Base-by-base conservation (phyloP, 2,113 vertebrate genomes). In the Cyprinus carpio region DNA sequence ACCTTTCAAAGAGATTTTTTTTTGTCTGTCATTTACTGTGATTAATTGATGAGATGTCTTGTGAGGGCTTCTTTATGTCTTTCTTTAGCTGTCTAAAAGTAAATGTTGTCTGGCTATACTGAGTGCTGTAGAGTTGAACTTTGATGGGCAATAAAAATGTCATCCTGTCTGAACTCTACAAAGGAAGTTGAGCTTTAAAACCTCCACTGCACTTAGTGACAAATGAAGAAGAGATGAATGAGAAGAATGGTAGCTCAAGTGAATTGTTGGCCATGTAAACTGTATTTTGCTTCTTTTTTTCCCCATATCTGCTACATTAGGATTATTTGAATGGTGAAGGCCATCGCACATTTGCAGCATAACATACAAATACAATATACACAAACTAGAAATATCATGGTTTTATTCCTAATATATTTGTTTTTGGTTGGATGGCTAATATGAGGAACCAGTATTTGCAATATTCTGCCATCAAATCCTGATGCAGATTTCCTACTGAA, bases 61-160 rank as follows among this genome's bases (percentile, higher is more conserved):
- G 75, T 46, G 43, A 46, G 11, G 43, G 43, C 10, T 1, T 43
- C 43, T 11, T 12, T 64, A 0, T 23, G 5, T 67, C 64, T 34
- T n/a, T 40, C 23, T n/a, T 62, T 10, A 20, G 23, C 34, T 72
- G 18, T 40, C 34, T 12, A 31, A 67, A 16, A 34, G 12, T 67
- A 71, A 71, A 37, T 23, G 8, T 58, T 76, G 46, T 29, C 74
- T 51, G 4, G 7, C 46, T 54, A 37, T 56, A 37, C 31, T 23
- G 16, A 71, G 16, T 10, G 31, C 67, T 71, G 37, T 23, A 75
- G n/a, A 16, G 31, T 80, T 80, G 13, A 64, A 60, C 31, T 64
- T 25, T 80, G 34, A 64, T 62, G 5, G 34, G 27, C 58, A 80
- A n/a, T 60, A 60, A 62, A 78, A 80, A 80, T 79, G 77, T 62